Evolutionary conservation across 2,888 invertebrate species (phyloP), one percentile per base, ranked within the genome.

Genomic region (Polyommatus iphigenia): DNA sequence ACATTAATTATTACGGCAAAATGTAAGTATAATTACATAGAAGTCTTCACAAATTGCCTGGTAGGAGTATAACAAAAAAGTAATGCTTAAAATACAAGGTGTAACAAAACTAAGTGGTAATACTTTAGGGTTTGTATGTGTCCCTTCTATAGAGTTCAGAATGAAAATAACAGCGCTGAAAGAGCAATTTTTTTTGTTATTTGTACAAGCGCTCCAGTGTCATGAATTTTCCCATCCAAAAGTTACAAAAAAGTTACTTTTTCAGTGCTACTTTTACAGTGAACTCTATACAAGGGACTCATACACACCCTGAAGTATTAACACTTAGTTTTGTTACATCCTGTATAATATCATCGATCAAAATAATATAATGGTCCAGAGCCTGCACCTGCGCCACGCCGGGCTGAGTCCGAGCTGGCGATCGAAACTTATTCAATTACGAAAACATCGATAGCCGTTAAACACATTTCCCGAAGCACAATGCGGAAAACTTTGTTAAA

Each of bases 361-460:
- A 67, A 29, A 29, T 29, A 29, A 29, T 29, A 67, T 67, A 10
- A 24, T 67, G 3, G 62, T 29, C 29, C 24, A 67, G n/a, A 20
- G 15, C 10, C 59, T 59, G 62, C 62, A 29, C 62, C 24, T 67
- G 62, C 29, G 24, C 13, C 13, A 29, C 62, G 62, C 24, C 24
- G 29, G 62, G 62, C 20, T 4, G 20, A 29, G 13, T 67, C 62
- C 62, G 29, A 67, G 29, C 62, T 5, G 13, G 13, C 10, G 59
- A 20, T 59, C 8, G 59, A n/a, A 59, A 59, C 59, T 59, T 59
- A 59, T 59, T 59, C 59, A 59, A 59, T 59, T 59, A 59, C 20
- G 59, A 59, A 59, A 7, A 59, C 59, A 59, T 24, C 24, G 62
- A 62, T 24, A 62, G 24, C 62, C 3, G 13, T 29, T 24, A 24